Evolutionary conservation across 2,113 vertebrate species (phyloP).

Genomic region (Neofelis nebulosa): DNA sequence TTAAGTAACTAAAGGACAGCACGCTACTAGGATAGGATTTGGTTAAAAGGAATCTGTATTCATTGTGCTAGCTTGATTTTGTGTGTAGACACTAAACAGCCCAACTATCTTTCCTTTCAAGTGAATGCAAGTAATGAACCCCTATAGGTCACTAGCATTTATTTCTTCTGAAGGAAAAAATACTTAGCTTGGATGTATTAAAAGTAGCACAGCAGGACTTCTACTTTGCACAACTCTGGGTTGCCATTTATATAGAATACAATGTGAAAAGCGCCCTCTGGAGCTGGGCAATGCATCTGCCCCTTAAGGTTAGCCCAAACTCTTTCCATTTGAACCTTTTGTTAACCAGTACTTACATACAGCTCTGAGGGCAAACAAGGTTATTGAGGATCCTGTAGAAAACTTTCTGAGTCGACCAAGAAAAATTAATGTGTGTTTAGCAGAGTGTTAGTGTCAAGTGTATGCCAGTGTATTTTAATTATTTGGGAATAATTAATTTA

Average conservation of each 20-base stretch:
- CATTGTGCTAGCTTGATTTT: background rate
- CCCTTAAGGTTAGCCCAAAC: background rate
- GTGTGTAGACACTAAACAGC: background rate
- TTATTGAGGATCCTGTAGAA: background rate
- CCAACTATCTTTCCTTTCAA: background rate
- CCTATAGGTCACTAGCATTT: background rate
- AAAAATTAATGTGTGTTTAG: background rate
- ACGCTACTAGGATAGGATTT: background rate
- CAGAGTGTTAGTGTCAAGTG: background rate
- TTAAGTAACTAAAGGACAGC: background rate
- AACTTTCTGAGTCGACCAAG: background rate
- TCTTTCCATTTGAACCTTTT: background rate
- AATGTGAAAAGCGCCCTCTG: background rate
- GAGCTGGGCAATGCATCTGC: background rate
- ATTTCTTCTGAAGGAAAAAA: background rate
- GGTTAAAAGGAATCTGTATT: background rate
- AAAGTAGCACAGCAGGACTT: background rate
- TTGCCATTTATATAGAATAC: background rate
- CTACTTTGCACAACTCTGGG: background rate
- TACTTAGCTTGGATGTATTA: background rate
- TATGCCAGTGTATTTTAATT: constrained; percentile 28
- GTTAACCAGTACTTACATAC: background rate
- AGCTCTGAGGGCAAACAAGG: background rate
- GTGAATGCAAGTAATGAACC: background rate
- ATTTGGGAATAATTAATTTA: background rate